A percentile compares a stretch with the other conserved stretches of the same genome.
These are phyloP conservation scores for Sylvilagus bachmani DNA, from an alignment of 2,113 vertebrate species.

Conservation along the genomic window DNA sequence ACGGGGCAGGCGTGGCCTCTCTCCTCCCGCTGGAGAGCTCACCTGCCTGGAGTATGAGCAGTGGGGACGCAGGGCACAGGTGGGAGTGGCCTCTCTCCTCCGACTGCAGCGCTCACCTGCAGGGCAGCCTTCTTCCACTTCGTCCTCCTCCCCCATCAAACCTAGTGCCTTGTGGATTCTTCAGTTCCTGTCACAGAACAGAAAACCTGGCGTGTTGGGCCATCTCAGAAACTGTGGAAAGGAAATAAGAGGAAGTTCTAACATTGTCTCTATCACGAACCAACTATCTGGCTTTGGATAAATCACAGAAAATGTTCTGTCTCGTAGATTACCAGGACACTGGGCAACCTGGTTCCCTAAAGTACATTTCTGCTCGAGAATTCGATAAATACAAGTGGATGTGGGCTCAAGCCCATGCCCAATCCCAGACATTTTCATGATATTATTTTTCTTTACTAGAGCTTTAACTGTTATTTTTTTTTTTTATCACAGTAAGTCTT, in stretches of 20 bases:
- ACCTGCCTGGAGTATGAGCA: not conserved
- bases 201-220: not conserved
- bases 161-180: not conserved
- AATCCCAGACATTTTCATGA: not conserved
- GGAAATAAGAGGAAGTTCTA: constrained; percentile 40
- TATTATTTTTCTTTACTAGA: constrained; percentile 3
- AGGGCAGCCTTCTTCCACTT: not conserved
- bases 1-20: not conserved
- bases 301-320: not conserved
- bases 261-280: not conserved
- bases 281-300: not conserved
- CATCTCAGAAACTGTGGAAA: not conserved
- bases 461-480: not conserved
- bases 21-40: not conserved
- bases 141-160: not conserved
- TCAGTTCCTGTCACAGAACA: not conserved
- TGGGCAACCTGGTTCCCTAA: not conserved
- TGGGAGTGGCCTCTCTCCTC: not conserved
- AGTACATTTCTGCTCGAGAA: not conserved
- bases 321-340: not conserved
- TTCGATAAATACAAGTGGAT: not conserved
- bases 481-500: not conserved
- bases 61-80: not conserved
- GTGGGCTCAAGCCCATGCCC: not conserved
- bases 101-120: not conserved